Conservation (phyloP, 2,113 vertebrate species). For the Catharus minimus region DNA sequence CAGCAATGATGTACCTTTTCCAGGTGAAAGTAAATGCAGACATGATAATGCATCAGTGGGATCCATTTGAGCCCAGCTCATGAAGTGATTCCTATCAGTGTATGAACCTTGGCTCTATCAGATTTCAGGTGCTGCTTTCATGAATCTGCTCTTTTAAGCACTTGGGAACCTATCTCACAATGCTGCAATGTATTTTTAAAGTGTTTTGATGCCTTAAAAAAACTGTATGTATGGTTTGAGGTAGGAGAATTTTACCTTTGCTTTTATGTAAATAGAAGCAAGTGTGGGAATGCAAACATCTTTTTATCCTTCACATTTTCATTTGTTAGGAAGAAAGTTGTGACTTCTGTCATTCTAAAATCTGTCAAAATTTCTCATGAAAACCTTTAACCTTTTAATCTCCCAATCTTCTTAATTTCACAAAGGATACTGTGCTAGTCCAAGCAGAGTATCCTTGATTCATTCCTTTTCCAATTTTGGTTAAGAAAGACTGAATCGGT, state of each 20-base stretch:
- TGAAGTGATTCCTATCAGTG: not conserved
- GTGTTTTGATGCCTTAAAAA: constrained; percentile 9
- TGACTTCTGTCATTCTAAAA: not conserved
- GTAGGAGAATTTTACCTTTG: constrained; percentile 20
- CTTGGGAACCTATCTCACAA: not conserved
- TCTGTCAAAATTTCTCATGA: not conserved
- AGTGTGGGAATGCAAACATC: not conserved
- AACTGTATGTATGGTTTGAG: not conserved
- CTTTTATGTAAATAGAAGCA: constrained; percentile 16
- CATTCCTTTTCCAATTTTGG: not conserved
- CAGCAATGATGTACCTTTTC: not conserved
- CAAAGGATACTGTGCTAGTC: not conserved
- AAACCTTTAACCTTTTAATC: constrained; percentile 24
- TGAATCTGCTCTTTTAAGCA: not conserved
- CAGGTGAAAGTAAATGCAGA: not conserved
- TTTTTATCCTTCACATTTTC: not conserved
- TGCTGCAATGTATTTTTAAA: not conserved
- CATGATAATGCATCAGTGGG: not conserved
- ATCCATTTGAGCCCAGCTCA: not conserved
- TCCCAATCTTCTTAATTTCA: not conserved
- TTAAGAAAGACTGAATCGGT: not conserved
- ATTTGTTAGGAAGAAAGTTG: not conserved
- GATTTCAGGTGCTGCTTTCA: not conserved
- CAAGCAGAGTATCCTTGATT: not conserved
- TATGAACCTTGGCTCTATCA: not conserved